Percentiles rank a stretch among this genome's conserved stretches.
phyloP scores from a whole-genome alignment of 2,888 invertebrate species.

The Cantharis nigra region DNA sequence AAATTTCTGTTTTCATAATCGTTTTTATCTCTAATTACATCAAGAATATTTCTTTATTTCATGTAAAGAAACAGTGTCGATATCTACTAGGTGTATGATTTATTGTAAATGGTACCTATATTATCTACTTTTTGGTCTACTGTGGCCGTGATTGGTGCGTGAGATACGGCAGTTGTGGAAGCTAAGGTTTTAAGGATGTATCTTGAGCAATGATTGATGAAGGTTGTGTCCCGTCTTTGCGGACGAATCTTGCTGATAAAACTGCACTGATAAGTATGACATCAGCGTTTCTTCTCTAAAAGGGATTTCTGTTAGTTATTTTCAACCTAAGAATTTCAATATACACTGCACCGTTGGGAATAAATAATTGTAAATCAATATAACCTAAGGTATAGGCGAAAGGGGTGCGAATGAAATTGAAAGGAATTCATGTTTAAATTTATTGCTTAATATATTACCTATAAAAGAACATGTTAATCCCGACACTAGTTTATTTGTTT shows the following conservation, averaged over 20 bases:
- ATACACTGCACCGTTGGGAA: slow-evolving; percentile 8
- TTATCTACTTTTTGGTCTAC: slow-evolving; percentile 2
- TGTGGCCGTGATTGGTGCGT: slow-evolving; percentile 6
- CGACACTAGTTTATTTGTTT: not conserved
- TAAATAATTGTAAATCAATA: slow-evolving; percentile 19
- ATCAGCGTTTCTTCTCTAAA: slow-evolving; percentile 25
- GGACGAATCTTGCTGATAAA: slow-evolving; percentile 26
- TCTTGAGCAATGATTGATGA: slow-evolving; percentile 29
- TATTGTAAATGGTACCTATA: not conserved
- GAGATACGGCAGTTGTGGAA: slow-evolving; percentile 18
- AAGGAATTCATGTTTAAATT: not conserved
- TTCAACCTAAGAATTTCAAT: slow-evolving; percentile 16
- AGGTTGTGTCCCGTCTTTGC: slow-evolving; percentile 27
- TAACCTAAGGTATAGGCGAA: not conserved
- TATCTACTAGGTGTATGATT: not conserved
- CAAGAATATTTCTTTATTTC: not conserved
- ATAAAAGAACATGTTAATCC: not conserved
- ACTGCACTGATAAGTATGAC: slow-evolving; percentile 29
- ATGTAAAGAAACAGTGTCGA: not conserved
- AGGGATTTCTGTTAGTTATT: slow-evolving; percentile 19
- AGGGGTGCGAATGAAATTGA: slow-evolving; percentile 2
- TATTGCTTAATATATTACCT: not conserved
- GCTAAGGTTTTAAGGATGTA: slow-evolving; percentile 20
- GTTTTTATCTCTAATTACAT: not conserved
- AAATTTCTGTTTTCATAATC: not conserved